Evolutionary conservation across 2,797 vertebrate genomes (phyloP), one percentile per base, ranked within the genome.

Genomic region (Phataginus tetradactyla): DNA sequence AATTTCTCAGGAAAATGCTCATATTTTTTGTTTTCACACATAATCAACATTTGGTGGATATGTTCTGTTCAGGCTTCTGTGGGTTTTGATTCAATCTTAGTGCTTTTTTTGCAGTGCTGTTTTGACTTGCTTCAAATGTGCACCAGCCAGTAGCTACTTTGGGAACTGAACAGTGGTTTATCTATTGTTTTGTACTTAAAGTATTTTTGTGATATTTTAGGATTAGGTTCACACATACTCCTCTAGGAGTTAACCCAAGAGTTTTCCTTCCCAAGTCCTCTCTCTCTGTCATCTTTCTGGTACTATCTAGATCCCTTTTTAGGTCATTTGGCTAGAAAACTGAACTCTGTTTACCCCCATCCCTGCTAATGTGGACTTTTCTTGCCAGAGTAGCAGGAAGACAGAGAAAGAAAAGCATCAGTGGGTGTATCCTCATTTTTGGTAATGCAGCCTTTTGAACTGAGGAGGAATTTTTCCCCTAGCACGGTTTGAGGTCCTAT

Each of bases 291-390:
- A 8, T 57, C 32, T 45, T 20, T 7, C 13, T 71, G 29, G 4
- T 86, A 23, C 10, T 10, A 39, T 4, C 15, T 77, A 81, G 12
- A 51, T 37, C 0, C 0, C 0, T 5, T 87, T 74, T 55, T 45
- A 71, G 0, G 17, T 78, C 2, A 2, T 92, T 77, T 12, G 39
- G 29, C 23, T 20, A 69, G 12, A 39, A 84, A 72, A 21, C 18
- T 9, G 5, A 1, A 34, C 13, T 69, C 21, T 61, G 7, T 37
- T 49, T 13, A 81, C 1, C 25, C 3, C 3, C 5, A 14, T 0
- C 7, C n/a, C 15, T 10, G 53, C 3, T 51, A 86, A 2, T 7
- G n/a, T 23, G n/a, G 8, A 18, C 29, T 63, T 86, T 59, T 29
- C 4, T 9, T 1, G 5, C 63, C 17, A 25, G 53, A 79, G 2